Conservation (phyloP, 1,140 invertebrate genomes). For the Pogonomyrmex californicus region DNA sequence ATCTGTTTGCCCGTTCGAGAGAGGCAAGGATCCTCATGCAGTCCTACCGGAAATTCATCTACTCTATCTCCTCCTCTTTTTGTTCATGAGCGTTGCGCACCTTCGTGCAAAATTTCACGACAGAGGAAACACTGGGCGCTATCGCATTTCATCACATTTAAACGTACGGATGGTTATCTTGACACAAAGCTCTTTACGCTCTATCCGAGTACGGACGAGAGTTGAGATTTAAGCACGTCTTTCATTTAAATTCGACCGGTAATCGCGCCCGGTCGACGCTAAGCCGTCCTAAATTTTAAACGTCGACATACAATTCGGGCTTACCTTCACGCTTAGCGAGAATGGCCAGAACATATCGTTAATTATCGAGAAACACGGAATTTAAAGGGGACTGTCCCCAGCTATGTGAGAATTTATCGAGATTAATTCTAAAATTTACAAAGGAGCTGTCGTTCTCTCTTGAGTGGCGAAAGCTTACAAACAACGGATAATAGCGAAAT, state of each 20-base stretch:
- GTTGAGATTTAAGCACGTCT: conserved; percentile 35
- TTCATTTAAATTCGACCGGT: conserved; percentile 49
- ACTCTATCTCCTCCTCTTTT: neutral
- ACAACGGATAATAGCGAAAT: neutral
- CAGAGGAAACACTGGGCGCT: neutral
- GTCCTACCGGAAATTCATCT: conserved; percentile 36
- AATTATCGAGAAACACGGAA: conserved; percentile 24
- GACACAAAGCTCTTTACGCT: neutral
- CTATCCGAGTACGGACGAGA: neutral
- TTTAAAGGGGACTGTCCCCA: neutral
- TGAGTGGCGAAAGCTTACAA: neutral
- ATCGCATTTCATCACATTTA: conserved; percentile 6
- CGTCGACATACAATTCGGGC: conserved; percentile 27
- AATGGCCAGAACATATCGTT: conserved; percentile 7
- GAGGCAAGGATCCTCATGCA: neutral
- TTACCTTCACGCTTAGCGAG: conserved; percentile 19
- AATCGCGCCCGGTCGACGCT: conserved; percentile 43
- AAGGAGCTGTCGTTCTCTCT: too few relatives aligned
- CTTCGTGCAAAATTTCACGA: neutral
- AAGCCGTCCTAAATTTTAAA: conserved; percentile 56
- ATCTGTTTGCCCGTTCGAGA: conserved; percentile 8
- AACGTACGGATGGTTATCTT: conserved; percentile 6
- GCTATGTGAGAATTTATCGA: conserved; percentile 8
- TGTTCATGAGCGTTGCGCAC: neutral
- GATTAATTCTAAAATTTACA: conserved; percentile 8